phyloP scores from a whole-genome alignment of 2,888 invertebrate genomes.

The Plebejus argus region DNA sequence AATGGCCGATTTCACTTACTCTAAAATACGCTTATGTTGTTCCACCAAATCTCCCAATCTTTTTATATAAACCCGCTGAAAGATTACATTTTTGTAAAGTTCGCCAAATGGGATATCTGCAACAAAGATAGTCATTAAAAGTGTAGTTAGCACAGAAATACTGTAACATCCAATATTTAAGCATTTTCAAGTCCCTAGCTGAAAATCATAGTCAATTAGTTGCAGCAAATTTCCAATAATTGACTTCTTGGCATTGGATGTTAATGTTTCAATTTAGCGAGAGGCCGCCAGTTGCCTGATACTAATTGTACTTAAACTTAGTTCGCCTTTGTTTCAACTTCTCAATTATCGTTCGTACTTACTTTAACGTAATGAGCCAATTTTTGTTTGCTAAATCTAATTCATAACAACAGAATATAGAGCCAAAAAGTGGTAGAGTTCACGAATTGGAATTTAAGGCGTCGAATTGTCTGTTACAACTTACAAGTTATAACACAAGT shows the following conservation, averaged over 20 bases:
- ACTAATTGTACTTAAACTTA: constrained; percentile 21
- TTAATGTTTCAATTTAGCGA: constrained; percentile 18
- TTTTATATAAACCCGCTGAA: constrained; percentile 50
- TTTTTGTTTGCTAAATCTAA: background rate
- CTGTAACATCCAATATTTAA: background rate
- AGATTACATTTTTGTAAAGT: constrained; percentile 51
- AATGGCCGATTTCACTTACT: constrained; percentile 47
- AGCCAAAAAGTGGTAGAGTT: background rate
- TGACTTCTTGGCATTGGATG: constrained; percentile 15
- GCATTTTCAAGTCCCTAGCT: background rate
- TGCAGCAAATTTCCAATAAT: constrained; percentile 18
- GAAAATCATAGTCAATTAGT: constrained; percentile 28
- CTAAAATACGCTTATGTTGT: constrained; percentile 63
- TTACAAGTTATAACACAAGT: too few relatives aligned
- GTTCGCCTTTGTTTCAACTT: constrained; percentile 10
- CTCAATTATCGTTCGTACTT: background rate
- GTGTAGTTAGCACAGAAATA: background rate
- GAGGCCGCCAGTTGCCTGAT: background rate
- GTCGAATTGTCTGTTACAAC: background rate
- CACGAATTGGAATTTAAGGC: background rate
- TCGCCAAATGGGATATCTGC: constrained; percentile 48
- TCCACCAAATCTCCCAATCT: constrained; percentile 58
- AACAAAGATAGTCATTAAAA: constrained; percentile 38
- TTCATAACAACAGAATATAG: background rate
- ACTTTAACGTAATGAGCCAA: background rate